Evolutionary conservation across 2,888 invertebrate genomes (phyloP).

Genomic region (Himalopsyche japonica): DNA sequence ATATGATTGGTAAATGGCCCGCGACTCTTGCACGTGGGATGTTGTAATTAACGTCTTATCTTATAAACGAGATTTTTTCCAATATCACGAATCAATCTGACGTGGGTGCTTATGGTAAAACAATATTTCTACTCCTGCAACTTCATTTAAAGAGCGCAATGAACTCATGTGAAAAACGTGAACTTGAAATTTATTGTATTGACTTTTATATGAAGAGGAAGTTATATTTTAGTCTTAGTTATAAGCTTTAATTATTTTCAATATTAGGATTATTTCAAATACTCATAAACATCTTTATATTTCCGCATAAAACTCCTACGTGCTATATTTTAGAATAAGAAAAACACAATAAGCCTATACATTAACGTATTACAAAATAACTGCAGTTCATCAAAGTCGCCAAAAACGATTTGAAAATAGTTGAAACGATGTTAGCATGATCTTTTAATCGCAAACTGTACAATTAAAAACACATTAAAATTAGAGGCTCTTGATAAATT

Average conservation of each 20-base stretch:
- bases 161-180: conserved; percentile 1
- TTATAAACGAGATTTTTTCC: background rate
- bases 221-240: background rate
- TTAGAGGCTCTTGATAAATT: too few relatives aligned
- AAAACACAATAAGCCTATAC: too few relatives aligned
- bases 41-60: background rate
- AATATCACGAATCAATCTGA: background rate
- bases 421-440: too few relatives aligned
- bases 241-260: background rate
- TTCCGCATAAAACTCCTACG: background rate
- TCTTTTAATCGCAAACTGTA: too few relatives aligned
- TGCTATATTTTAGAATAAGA: too few relatives aligned
- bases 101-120: background rate
- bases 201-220: background rate
- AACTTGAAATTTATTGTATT: background rate
- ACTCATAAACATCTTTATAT: background rate
- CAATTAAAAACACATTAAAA: too few relatives aligned
- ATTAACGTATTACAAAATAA: too few relatives aligned
- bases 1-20: conserved; percentile 1
- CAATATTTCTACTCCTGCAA: background rate
- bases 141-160: background rate
- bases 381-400: too few relatives aligned
- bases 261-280: background rate
- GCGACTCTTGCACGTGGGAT: background rate
- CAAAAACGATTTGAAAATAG: too few relatives aligned